Base-by-base conservation (phyloP, 2,888 invertebrate species). In the Xanthorhoe spadicearia region DNA sequence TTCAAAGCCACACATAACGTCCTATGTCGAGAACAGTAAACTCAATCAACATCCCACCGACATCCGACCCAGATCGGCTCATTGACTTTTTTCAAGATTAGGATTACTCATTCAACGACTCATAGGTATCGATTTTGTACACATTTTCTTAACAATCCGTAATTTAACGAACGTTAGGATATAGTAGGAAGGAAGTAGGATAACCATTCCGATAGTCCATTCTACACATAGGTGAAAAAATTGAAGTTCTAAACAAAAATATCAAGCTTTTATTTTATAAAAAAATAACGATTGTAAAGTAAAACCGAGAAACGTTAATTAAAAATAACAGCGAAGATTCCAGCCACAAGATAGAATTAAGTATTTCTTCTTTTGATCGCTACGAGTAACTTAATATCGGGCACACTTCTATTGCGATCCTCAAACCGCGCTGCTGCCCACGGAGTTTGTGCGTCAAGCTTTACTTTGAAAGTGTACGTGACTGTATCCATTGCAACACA, bases 31-130 rank as follows among this genome's bases (percentile, higher is more conserved):
- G 75, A 78, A 80, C 83, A 82, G 74, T 64, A 83, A 86, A 86
- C 84, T 81, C 82, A 86, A 86, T 86, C 84, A 84, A 67, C 77
- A 68, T 69, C 75, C 76, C 68, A 69, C 71, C 73, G 72, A 68
- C 71, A 74, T 64, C 70, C 68, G 72, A 71, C 71, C 74, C 69
- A 72, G 54, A 73, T 76, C 69, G 67, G 52, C 55, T 56, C 62
- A 64, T 74, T 74, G 70, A 57, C 61, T 60, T 57, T 60, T 66
- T 63, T 46, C 56, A 49, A 64, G 68, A 75, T 72, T 71, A 72
- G 9, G 35, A 23, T 61, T 50, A 48, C 56, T 38, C 35, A 49
- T 61, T 57, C 50, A 61, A 35, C 59, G 43, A 53, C 50, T 43
- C 59, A 59, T 35, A 46, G 54, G 28, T 53, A 51, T 57, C 18